Conservation (phyloP, 2,888 invertebrate species). For the Tholera decimalis region DNA sequence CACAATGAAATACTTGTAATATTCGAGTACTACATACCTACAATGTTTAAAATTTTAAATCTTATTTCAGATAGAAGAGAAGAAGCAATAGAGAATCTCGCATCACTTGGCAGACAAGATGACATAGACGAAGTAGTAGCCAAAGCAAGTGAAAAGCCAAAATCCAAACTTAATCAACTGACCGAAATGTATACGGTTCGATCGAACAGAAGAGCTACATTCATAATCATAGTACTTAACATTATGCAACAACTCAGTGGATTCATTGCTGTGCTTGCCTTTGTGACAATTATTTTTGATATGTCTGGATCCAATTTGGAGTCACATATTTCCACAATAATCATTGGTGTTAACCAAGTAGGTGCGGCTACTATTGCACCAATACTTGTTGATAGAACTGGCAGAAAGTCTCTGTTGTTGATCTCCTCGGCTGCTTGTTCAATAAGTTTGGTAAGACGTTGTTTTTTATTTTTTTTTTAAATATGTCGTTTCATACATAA, state of each 20-base stretch:
- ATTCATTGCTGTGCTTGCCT: constrained; percentile 69
- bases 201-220: constrained; percentile 72
- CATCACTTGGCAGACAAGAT: constrained; percentile 68
- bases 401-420: constrained; percentile 72
- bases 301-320: constrained; percentile 72
- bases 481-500: no score
- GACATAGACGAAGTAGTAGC: constrained; percentile 66
- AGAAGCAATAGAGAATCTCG: constrained; percentile 65
- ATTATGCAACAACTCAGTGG: constrained; percentile 75
- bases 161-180: constrained; percentile 59
- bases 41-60: not conserved
- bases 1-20: no score
- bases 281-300: constrained; percentile 73
- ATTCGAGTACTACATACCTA: no score
- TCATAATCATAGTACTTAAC: constrained; percentile 69
- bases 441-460: constrained; percentile 76
- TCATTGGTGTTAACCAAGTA: constrained; percentile 73
- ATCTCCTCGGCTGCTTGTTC: constrained; percentile 70
- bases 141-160: constrained; percentile 51
- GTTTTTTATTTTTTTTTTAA: not conserved
- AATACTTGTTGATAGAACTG: constrained; percentile 73
- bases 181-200: constrained; percentile 69
- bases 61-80: constrained; percentile 67
- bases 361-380: constrained; percentile 71
- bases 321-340: constrained; percentile 74